Evolutionary conservation across 1,140 invertebrate genomes (phyloP), one percentile per base, ranked within the genome.

Genomic region (Sycophaga agraensis): DNA sequence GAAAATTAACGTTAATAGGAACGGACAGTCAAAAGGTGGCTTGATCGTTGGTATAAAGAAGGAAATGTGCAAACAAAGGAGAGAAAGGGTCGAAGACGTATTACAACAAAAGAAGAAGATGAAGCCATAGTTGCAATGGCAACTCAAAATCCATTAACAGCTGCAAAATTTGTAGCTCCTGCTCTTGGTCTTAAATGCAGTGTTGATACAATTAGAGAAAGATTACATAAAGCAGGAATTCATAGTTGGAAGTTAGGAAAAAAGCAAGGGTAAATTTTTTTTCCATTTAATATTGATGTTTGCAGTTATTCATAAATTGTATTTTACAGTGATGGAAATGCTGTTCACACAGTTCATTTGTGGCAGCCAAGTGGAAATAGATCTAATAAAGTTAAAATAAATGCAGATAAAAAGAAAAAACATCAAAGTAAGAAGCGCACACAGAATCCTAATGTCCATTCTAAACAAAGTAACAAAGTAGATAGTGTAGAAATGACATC

Each of bases 201-300:
- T 35, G 78, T 81, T n/a, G 78, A 79, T 63, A 80, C 78, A 1
- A 74, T 80, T 28, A 72, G 78, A 51, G 79, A 81, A 64, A 69
- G 79, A 34, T 65, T 81, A 28, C 79, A 81, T 24, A 80, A 79
- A 66, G 79, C 79, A 58, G 79, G 79, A 31, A 80, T 81, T 66
- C 79, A 81, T 21, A 81, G 79, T 66, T 81, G 79, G 79, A 81
- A 81, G 28, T 66, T 81, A 12, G 79, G 77, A 8, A 81, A 81
- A 50, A 79, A 79, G 43, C 79, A 80, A 66, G 78, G 79, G 77
- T 79, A 61, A 11, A 56, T 39, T 35, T 43, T 16, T 19, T 11
- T 53, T n/a, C 34, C 35, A 34, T 48, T 16, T 31, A 66, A 26
- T 4, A 42, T 34, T 1, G 11, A 21, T 45, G 39, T 42, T 1